These are phyloP conservation scores for Circaetus gallicus DNA, from an alignment of 2,113 vertebrate genomes.

Conservation along the genomic window DNA sequence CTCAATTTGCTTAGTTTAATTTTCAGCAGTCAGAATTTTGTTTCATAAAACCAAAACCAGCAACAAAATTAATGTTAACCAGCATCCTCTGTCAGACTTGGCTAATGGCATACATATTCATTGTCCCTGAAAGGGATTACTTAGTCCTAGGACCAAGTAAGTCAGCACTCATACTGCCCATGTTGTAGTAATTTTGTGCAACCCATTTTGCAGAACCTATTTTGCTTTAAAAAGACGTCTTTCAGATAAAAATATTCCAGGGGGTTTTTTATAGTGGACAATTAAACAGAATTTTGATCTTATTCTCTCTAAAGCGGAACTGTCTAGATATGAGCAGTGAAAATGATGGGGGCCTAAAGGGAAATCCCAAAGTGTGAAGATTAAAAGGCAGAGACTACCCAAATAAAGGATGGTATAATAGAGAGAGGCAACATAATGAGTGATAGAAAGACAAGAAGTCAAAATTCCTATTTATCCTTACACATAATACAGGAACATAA, in stretches of 20 bases:
- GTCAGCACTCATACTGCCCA: background rate
- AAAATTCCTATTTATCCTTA: background rate
- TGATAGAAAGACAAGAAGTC: background rate
- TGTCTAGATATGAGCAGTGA: background rate
- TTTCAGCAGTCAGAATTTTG: background rate
- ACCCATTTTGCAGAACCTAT: background rate
- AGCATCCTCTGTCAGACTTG: background rate
- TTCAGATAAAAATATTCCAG: background rate
- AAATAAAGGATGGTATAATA: background rate
- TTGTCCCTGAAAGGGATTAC: background rate
- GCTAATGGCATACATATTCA: background rate
- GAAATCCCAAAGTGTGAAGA: background rate
- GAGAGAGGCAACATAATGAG: background rate
- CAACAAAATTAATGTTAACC: background rate
- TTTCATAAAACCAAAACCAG: background rate
- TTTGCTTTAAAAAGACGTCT: background rate
- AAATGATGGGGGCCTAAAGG: background rate
- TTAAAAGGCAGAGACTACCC: background rate
- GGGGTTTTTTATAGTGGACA: background rate
- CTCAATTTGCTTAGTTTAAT: background rate
- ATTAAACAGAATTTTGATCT: background rate
- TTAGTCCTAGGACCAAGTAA: background rate
- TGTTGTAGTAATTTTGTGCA: background rate
- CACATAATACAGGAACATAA: background rate
- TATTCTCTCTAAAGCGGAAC: background rate